phyloP scores from a whole-genome alignment of 2,888 invertebrate genomes.

The Theretra japonica region DNA sequence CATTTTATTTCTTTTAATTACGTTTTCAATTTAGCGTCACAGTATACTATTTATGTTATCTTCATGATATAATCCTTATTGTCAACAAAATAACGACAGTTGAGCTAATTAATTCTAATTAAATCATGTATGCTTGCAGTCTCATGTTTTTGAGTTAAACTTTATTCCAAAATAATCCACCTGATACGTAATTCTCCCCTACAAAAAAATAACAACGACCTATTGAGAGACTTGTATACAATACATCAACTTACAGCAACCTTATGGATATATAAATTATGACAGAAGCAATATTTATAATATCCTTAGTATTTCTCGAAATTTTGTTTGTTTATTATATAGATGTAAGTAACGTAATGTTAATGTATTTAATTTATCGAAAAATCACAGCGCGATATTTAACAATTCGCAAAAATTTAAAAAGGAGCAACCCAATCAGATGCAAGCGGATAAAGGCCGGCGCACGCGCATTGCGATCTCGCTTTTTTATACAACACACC shows the following conservation, averaged over 20 bases:
- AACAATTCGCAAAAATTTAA: not conserved
- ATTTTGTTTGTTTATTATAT: too few relatives aligned
- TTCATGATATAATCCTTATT: not conserved
- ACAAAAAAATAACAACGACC: too few relatives aligned
- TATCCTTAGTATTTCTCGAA: too few relatives aligned
- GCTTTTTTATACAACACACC: conserved; percentile 52
- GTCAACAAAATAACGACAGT: not conserved
- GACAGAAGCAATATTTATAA: too few relatives aligned
- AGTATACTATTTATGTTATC: not conserved
- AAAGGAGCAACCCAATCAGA: conserved; percentile 35
- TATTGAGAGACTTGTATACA: too few relatives aligned
- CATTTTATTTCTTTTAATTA: not conserved
- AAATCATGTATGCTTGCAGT: not conserved
- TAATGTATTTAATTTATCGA: not conserved
- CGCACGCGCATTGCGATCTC: conserved; percentile 48
- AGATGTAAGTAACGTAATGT: too few relatives aligned
- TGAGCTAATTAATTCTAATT: not conserved
- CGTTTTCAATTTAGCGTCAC: not conserved
- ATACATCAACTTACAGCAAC: too few relatives aligned
- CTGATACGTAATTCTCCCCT: too few relatives aligned
- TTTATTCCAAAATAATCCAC: too few relatives aligned
- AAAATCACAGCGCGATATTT: not conserved
- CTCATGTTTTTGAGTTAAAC: too few relatives aligned
- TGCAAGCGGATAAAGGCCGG: conserved; percentile 36
- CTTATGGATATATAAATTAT: too few relatives aligned